phyloP scores from a whole-genome alignment of 2,113 vertebrate species.

The Raja brachyura region DNA sequence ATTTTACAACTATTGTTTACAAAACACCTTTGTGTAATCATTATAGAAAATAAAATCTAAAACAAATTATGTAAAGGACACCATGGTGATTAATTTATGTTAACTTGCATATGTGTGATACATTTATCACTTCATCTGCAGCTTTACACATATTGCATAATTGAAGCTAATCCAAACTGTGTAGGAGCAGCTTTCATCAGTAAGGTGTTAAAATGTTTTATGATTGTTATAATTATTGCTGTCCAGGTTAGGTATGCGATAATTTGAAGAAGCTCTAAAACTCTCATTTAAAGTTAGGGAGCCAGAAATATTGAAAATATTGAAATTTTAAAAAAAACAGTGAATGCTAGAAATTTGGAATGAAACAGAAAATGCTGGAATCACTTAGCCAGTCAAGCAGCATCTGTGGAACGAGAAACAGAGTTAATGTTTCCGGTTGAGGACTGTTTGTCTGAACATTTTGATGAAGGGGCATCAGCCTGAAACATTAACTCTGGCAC shows the following conservation, averaged over 20 bases:
- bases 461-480: no score
- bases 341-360: no score
- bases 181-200: slow-evolving; percentile 7
- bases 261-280: background rate
- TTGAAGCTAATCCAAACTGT: slow-evolving; percentile 18
- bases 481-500: no score
- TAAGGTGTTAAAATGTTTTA: background rate
- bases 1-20: slow-evolving; percentile 6
- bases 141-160: slow-evolving; percentile 34
- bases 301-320: background rate
- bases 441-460: no score
- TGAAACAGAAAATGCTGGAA: no score
- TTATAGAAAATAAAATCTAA: slow-evolving; percentile 25
- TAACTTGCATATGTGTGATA: slow-evolving; percentile 22
- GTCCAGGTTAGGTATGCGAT: background rate
- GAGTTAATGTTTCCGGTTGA: no score
- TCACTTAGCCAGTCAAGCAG: no score
- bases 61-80: slow-evolving; percentile 36
- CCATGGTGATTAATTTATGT: slow-evolving; percentile 37
- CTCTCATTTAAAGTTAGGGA: background rate
- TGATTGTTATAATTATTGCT: slow-evolving; percentile 4
- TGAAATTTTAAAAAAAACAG: no score
- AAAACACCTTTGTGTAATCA: slow-evolving; percentile 31
- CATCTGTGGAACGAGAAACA: no score
- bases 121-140: slow-evolving; percentile 29